Evolutionary conservation across 1,140 invertebrate species (phyloP).

Genomic region (Hyles vespertilio): DNA sequence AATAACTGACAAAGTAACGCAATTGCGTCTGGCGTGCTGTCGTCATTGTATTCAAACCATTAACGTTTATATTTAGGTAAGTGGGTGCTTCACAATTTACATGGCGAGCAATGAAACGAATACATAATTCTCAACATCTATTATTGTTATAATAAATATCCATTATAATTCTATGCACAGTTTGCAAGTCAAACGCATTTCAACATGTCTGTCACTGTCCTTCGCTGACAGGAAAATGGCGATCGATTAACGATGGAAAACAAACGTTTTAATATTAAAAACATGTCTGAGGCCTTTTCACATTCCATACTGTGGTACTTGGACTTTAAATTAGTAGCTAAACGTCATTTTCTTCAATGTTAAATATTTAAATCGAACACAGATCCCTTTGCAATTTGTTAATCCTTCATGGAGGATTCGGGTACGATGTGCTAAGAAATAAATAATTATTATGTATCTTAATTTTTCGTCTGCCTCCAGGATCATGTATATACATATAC

Average conservation of each 20-base stretch:
- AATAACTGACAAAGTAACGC: background rate
- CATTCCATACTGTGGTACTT: conserved; percentile 7
- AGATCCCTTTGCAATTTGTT: too few relatives aligned
- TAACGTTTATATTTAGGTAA: conserved; percentile 20
- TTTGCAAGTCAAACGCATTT: conserved; percentile 39
- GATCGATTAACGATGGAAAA: conserved; percentile 35
- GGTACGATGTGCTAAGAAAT: too few relatives aligned
- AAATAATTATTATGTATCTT: too few relatives aligned
- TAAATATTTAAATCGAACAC: too few relatives aligned
- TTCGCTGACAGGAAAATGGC: conserved; percentile 49
- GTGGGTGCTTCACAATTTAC: conserved; percentile 13
- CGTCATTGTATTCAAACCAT: conserved; percentile 16
- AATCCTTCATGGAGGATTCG: too few relatives aligned
- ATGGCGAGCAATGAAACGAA: conserved; percentile 14
- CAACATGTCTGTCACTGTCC: conserved; percentile 34
- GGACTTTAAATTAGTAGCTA: conserved; percentile 2
- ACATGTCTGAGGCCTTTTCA: conserved; percentile 15
- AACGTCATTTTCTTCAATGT: too few relatives aligned
- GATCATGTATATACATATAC: too few relatives aligned
- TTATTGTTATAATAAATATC: conserved; percentile 31
- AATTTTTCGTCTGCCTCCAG: too few relatives aligned
- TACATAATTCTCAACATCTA: conserved; percentile 11
- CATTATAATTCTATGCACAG: conserved; percentile 39
- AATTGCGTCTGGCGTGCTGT: background rate
- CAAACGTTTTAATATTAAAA: conserved; percentile 35